Evolutionary conservation across 2,888 invertebrate genomes (phyloP).

Genomic region (Dicranocentrus wangi): DNA sequence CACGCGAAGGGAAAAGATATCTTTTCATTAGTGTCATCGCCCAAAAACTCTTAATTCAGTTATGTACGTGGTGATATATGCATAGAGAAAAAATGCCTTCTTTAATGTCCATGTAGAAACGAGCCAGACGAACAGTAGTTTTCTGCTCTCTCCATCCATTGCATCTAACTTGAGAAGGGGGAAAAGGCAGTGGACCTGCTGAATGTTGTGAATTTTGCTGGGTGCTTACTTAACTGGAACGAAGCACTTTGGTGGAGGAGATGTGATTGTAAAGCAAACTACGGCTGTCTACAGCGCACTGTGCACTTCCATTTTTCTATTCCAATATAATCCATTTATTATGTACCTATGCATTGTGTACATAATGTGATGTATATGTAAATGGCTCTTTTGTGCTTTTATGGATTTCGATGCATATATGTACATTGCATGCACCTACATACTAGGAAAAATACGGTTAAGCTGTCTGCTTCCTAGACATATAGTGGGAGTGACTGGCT

Average conservation of each 20-base stretch:
- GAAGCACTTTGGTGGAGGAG: slow-evolving; percentile 25
- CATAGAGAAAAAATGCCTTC: slow-evolving; percentile 19
- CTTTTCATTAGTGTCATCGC: slow-evolving; percentile 73
- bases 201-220: slow-evolving; percentile 37
- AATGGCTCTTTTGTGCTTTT: slow-evolving; percentile 41
- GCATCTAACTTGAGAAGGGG: slow-evolving; percentile 21
- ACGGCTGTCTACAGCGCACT: background rate
- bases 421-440: background rate
- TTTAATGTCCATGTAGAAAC: slow-evolving; percentile 28
- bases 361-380: slow-evolving; percentile 14
- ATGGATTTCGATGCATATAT: slow-evolving; percentile 34
- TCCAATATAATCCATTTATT: background rate
- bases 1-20: slow-evolving; percentile 63
- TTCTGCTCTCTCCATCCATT: background rate
- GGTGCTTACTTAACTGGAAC: slow-evolving; percentile 55
- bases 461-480: background rate
- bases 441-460: background rate
- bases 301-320: slow-evolving; percentile 32
- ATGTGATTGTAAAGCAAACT: too few species aligned
- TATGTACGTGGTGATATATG: slow-evolving; percentile 55
- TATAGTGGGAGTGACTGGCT: slow-evolving; percentile 11
- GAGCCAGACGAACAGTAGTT: background rate
- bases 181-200: slow-evolving; percentile 21
- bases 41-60: slow-evolving; percentile 72
- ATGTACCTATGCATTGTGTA: background rate